Evolutionary conservation across 2,888 invertebrate species (phyloP).

Genomic region (Sipha maydis): DNA sequence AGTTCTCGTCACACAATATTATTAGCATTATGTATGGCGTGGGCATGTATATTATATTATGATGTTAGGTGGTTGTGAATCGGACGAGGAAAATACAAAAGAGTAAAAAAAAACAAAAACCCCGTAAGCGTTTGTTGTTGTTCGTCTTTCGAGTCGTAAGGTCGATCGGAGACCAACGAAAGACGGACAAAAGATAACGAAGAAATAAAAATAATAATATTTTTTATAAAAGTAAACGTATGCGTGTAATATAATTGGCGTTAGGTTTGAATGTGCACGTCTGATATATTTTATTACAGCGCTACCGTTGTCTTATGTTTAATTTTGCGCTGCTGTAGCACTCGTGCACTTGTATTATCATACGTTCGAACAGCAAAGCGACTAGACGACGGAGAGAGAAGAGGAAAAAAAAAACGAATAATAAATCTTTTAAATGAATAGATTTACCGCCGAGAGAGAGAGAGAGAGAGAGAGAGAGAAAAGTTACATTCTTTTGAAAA

Average conservation of each 20-base stretch:
- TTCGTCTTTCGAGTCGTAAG: neutral
- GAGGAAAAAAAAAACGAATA: neutral
- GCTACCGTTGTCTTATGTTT: neutral
- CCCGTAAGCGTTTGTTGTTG: slow-evolving; percentile 12
- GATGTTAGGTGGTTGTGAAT: neutral
- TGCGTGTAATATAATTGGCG: neutral
- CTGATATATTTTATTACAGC: neutral
- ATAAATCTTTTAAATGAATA: slow-evolving; percentile 5
- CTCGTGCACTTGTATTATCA: neutral
- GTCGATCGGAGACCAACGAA: neutral
- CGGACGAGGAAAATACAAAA: neutral
- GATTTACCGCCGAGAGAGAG: neutral
- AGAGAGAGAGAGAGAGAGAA: neutral
- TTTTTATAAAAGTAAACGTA: neutral
- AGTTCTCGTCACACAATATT: neutral
- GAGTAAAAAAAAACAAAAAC: neutral
- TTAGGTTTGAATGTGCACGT: neutral
- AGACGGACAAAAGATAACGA: neutral
- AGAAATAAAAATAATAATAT: neutral
- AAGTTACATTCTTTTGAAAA: neutral
- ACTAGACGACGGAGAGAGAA: neutral
- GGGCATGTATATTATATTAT: neutral
- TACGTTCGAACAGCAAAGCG: neutral
- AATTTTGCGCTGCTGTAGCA: neutral
- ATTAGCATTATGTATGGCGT: neutral